Percentiles rank a stretch among this genome's conserved stretches.
phyloP scores from a whole-genome alignment of 2,113 vertebrate species.

The Daubentonia madagascariensis region DNA sequence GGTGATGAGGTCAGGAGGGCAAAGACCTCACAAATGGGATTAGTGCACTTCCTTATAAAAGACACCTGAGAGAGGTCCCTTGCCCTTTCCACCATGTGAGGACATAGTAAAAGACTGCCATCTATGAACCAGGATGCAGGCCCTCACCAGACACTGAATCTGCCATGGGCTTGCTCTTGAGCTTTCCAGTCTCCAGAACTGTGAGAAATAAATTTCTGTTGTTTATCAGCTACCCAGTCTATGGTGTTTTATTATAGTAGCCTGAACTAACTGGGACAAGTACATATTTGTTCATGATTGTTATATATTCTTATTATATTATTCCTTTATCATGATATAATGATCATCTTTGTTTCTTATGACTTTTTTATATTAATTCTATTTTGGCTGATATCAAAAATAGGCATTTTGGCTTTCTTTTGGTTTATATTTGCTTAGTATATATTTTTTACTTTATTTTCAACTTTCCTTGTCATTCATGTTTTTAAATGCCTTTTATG shows the following conservation, averaged over 20 bases:
- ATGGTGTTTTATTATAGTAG: not conserved
- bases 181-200: not conserved
- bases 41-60: too few species aligned
- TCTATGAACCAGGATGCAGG: not conserved
- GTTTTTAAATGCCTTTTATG: not conserved
- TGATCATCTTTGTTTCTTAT: not conserved
- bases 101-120: not conserved
- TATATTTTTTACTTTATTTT: not conserved
- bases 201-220: not conserved
- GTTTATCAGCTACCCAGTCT: not conserved
- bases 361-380: not conserved
- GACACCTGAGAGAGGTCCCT: not conserved
- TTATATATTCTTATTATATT: not conserved
- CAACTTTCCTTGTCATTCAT: not conserved
- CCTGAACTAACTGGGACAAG: not conserved
- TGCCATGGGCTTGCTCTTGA: not conserved
- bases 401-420: not conserved
- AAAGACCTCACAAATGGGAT: not conserved
- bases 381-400: not conserved
- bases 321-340: not conserved
- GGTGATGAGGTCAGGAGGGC: not conserved
- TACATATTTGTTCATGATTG: not conserved
- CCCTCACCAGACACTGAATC: not conserved
- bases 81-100: not conserved
- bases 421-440: not conserved